Percentiles rank a stretch among this genome's conserved stretches.
Conservation (phyloP, 2,888 invertebrate genomes). For the Emesis furor region DNA sequence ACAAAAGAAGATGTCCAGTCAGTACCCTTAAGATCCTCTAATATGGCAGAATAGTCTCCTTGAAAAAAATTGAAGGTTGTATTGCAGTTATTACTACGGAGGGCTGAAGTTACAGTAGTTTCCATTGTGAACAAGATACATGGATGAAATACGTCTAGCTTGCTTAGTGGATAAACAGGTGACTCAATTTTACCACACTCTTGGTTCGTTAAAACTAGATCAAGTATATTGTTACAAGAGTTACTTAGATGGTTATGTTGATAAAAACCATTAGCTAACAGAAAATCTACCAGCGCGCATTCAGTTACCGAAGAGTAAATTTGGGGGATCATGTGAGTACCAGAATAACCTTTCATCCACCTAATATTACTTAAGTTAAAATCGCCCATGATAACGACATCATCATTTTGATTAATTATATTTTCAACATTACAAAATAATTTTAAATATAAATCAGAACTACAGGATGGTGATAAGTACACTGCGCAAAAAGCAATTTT, state of each 20-base stretch:
- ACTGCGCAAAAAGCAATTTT: conserved; percentile 8
- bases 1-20: not conserved
- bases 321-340: not conserved
- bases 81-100: not conserved
- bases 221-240: not conserved
- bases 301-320: not conserved
- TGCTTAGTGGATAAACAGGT: not conserved
- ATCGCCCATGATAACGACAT: conserved; percentile 10
- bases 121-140: not conserved
- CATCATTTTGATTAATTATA: not conserved
- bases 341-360: not conserved
- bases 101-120: not conserved
- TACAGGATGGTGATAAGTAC: not conserved
- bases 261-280: not conserved
- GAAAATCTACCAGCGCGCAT: not conserved
- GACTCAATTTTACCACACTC: not conserved
- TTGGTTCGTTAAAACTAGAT: conserved; percentile 6
- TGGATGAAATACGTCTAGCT: not conserved
- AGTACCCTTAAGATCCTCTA: not conserved
- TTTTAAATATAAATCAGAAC: not conserved
- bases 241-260: not conserved
- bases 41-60: not conserved
- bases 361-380: conserved; percentile 11
- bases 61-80: not conserved
- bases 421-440: not conserved